phyloP scores from a whole-genome alignment of 2,888 invertebrate genomes.

The Ophioninae sp. region DNA sequence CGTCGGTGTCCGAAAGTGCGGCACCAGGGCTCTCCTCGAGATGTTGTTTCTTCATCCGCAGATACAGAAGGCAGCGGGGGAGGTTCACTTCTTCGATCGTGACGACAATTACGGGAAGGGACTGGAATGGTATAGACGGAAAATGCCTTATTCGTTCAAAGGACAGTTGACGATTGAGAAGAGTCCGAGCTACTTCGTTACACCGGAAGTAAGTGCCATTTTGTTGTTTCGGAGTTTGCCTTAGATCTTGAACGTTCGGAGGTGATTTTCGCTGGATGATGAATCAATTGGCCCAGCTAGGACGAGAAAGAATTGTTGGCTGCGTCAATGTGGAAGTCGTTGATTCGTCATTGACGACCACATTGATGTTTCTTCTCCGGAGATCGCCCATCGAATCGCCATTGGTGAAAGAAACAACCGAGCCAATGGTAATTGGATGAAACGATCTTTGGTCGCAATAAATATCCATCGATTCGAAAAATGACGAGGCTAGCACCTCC shows the following conservation, averaged over 20 bases:
- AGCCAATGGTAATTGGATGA: background rate
- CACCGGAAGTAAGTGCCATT: constrained; percentile 89
- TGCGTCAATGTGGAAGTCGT: background rate
- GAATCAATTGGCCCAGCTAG: too few relatives aligned
- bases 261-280: too few relatives aligned
- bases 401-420: background rate
- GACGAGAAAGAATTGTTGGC: too few relatives aligned
- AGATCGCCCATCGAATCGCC: background rate
- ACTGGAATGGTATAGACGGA: constrained; percentile 96
- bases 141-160: constrained; percentile 96
- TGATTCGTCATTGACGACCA: background rate
- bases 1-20: constrained; percentile 97
- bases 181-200: constrained; percentile 98
- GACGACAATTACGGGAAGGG: constrained; percentile 96
- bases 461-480: background rate
- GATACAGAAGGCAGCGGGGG: constrained; percentile 95
- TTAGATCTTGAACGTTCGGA: too few relatives aligned
- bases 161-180: constrained; percentile 98
- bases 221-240: too few relatives aligned
- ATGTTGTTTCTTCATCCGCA: constrained; percentile 97
- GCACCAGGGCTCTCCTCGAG: constrained; percentile 97
- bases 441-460: background rate
- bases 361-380: background rate
- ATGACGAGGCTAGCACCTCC: background rate
- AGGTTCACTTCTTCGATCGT: constrained; percentile 98